These are phyloP conservation scores for Clarias laeviceps DNA, from an alignment of 2,797 vertebrate species.

Conservation along the genomic window DNA sequence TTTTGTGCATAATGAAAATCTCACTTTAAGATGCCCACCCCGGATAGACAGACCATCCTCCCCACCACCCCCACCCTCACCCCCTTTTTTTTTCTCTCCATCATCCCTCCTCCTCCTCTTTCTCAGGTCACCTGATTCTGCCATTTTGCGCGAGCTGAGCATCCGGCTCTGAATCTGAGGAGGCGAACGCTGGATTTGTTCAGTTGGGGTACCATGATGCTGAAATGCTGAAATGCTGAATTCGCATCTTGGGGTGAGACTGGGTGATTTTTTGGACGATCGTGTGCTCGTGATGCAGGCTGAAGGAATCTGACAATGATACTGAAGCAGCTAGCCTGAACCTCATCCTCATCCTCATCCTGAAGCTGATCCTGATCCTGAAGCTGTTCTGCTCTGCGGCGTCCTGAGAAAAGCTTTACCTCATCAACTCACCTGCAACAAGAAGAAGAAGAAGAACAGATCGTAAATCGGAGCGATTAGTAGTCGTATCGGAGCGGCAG, in stretches of 20 bases:
- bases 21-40: conserved; percentile 79
- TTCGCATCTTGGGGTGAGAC: conserved; percentile 16
- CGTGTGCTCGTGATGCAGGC: conserved; percentile 6
- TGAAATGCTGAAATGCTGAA: conserved; percentile 33
- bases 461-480: not conserved
- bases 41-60: conserved; percentile 55
- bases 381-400: conserved; percentile 30
- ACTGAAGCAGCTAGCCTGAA: conserved; percentile 17
- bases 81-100: conserved; percentile 64
- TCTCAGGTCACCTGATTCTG: conserved; percentile 79
- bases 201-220: conserved; percentile 31
- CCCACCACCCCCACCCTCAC: not conserved
- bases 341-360: conserved; percentile 1
- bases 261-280: conserved; percentile 10
- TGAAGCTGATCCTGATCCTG: not conserved
- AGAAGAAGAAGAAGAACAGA: no score
- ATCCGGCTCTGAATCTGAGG: conserved; percentile 50
- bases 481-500: conserved; percentile 32
- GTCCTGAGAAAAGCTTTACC: conserved; percentile 4
- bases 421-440: not conserved
- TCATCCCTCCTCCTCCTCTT: conserved; percentile 56
- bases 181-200: conserved; percentile 42
- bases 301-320: conserved; percentile 55
- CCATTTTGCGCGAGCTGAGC: conserved; percentile 76
- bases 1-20: conserved; percentile 59